Conservation (phyloP, 2,888 invertebrate species). For the Ctenicera cuprea region DNA sequence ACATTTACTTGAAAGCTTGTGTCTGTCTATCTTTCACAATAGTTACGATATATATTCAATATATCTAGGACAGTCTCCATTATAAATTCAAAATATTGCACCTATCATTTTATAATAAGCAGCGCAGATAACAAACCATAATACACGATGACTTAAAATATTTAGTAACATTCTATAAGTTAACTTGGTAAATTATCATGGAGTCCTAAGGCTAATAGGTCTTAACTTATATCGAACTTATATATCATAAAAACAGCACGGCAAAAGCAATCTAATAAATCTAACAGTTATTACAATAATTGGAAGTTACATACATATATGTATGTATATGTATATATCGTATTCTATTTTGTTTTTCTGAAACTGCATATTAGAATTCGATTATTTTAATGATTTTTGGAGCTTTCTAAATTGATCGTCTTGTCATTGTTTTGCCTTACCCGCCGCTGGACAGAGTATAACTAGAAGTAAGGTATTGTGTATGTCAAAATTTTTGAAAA, state of each 20-base stretch:
- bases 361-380: too few species aligned
- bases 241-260: neutral
- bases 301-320: neutral
- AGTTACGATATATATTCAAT: constrained; percentile 12
- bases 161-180: neutral
- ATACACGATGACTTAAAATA: neutral
- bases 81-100: constrained; percentile 32
- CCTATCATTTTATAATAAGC: constrained; percentile 22
- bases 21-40: constrained; percentile 21
- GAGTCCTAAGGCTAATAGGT: constrained; percentile 4
- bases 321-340: too few species aligned
- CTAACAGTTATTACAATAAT: constrained; percentile 1
- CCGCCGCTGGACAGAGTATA: too few species aligned
- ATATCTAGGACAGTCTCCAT: constrained; percentile 12
- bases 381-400: too few species aligned
- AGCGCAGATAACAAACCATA: neutral
- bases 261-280: constrained; percentile 2
- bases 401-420: too few species aligned
- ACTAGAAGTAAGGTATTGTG: too few species aligned
- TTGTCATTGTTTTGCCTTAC: too few species aligned
- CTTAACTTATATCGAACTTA: constrained; percentile 13
- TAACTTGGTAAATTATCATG: neutral
- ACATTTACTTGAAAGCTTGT: constrained; percentile 31
- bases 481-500: too few species aligned
- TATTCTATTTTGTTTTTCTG: too few species aligned